These are phyloP conservation scores for Cyprinodon brontotheroides DNA, from an alignment of 2,113 vertebrate genomes.

Conservation along the genomic window DNA sequence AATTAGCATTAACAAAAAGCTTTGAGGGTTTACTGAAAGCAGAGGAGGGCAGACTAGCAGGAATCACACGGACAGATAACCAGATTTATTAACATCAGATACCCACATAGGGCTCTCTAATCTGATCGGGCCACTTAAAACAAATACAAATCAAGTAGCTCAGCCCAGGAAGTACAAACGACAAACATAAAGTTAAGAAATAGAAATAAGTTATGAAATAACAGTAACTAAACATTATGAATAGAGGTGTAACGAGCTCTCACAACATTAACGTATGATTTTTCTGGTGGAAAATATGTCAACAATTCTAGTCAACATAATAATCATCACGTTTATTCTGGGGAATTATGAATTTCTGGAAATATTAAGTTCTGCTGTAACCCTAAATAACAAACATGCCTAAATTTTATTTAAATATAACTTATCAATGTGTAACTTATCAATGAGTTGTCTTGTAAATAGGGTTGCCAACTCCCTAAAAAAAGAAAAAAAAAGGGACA, in stretches of 20 bases:
- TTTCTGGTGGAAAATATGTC: not conserved
- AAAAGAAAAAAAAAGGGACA: no score
- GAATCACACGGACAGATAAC: constrained; percentile 38
- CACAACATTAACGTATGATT: not conserved
- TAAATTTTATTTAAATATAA: no score
- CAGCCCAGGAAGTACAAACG: not conserved
- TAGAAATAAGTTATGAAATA: not conserved
- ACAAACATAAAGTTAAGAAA: not conserved
- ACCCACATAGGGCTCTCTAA: constrained; percentile 19
- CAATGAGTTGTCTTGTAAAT: no score
- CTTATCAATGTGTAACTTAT: no score
- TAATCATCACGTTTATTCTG: no score
- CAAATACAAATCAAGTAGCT: not conserved
- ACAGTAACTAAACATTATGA: not conserved
- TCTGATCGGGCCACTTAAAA: constrained; percentile 24
- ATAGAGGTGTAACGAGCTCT: no score
- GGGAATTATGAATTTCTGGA: no score
- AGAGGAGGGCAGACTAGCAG: constrained; percentile 24
- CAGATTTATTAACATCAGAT: constrained; percentile 34
- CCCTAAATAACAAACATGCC: no score
- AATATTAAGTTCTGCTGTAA: no score
- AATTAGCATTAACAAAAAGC: constrained; percentile 30
- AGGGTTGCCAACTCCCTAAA: no score
- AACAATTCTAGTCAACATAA: no score
- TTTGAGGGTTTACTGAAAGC: constrained; percentile 21